Percentiles rank a stretch among this genome's conserved stretches.
These are phyloP conservation scores for Periplaneta americana DNA, from an alignment of 1,140 invertebrate genomes.

Conservation along the genomic window DNA sequence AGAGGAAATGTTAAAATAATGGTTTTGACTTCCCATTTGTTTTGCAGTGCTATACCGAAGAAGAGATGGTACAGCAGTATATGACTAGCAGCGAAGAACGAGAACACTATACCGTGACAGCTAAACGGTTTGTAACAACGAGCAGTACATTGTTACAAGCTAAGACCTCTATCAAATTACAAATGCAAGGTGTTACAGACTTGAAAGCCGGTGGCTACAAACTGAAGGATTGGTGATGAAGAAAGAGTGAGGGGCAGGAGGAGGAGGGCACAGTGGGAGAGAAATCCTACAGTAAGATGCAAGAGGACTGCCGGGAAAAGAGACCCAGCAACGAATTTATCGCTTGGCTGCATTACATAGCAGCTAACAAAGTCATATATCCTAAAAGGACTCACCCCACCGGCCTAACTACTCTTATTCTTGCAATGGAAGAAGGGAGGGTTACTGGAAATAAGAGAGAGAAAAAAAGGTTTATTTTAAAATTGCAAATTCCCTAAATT, in stretches of 20 bases:
- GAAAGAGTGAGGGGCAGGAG: too few species aligned
- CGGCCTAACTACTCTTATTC: not conserved
- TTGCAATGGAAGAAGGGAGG: not conserved
- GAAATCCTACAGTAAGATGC: not conserved
- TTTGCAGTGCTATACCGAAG: too few species aligned
- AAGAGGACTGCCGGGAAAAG: not conserved
- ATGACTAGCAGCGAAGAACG: too few species aligned
- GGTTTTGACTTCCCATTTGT: too few species aligned
- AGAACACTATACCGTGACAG: too few species aligned
- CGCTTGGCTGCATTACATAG: not conserved
- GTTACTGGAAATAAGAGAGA: not conserved
- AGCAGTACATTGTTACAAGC: not conserved
- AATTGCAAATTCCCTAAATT: not conserved
- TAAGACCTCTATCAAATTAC: not conserved
- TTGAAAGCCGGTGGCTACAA: not conserved
- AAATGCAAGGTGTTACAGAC: not conserved
- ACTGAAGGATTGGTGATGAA: not conserved
- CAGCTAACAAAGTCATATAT: not conserved
- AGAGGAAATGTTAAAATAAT: too few species aligned
- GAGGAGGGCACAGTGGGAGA: not conserved
- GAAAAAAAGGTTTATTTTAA: not conserved
- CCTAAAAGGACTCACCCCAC: not conserved
- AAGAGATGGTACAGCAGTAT: too few species aligned
- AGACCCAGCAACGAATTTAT: not conserved
- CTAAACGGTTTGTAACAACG: not conserved